Conservation (phyloP, 2,888 invertebrate genomes). For the Drosophila algonquin region DNA sequence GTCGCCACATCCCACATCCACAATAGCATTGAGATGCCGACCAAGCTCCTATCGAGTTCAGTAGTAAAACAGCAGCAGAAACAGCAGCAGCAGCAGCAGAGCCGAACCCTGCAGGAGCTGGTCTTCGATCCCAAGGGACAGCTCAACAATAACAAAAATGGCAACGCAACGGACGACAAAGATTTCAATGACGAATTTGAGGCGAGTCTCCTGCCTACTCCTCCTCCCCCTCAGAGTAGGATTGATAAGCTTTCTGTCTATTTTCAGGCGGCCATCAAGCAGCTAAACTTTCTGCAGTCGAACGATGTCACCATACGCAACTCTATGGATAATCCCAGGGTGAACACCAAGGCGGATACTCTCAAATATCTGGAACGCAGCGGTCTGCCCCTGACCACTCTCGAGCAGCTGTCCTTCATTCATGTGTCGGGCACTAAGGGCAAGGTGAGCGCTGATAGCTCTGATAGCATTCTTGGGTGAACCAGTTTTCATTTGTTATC, state of each 20-base stretch:
- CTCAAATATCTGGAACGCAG: constrained; percentile 87
- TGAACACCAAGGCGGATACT: constrained; percentile 84
- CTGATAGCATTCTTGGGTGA: background rate
- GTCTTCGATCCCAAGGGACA: constrained; percentile 17
- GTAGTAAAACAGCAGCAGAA: background rate
- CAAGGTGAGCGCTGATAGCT: constrained; percentile 86
- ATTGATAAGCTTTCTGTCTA: background rate
- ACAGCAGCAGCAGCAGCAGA: background rate
- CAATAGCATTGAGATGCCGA: background rate
- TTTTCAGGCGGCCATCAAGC: constrained; percentile 88
- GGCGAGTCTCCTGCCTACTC: constrained; percentile 41
- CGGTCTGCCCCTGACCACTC: constrained; percentile 87
- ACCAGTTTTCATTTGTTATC: constrained; percentile 5
- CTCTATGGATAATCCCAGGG: constrained; percentile 75
- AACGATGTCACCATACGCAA: constrained; percentile 87
- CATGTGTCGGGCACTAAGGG: constrained; percentile 99
- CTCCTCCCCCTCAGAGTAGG: too few relatives aligned
- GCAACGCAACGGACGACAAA: constrained; percentile 7
- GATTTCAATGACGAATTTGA: constrained; percentile 51
- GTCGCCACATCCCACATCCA: background rate
- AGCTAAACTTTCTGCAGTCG: constrained; percentile 89
- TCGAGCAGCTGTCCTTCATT: constrained; percentile 92
- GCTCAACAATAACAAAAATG: background rate
- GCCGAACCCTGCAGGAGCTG: constrained; percentile 25
- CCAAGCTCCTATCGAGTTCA: background rate